Evolutionary conservation across 2,797 vertebrate genomes (phyloP).

Genomic region (Lophotriccus pileatus): DNA sequence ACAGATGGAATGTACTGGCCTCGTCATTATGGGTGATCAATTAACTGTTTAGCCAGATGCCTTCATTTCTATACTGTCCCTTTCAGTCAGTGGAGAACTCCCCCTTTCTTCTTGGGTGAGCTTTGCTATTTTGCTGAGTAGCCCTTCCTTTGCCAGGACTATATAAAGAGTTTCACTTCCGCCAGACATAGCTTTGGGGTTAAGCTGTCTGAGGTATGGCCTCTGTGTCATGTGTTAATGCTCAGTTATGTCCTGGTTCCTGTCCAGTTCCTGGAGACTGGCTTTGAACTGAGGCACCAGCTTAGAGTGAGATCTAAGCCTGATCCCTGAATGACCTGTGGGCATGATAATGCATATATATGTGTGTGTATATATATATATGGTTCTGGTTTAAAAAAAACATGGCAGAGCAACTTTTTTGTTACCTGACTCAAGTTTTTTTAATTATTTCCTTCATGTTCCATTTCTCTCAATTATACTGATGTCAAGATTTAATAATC

Average conservation of each 20-base stretch:
- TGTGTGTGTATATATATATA: not conserved
- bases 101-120: not conserved
- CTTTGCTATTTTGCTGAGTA: not conserved
- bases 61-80: not conserved
- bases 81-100: not conserved
- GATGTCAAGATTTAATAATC: not conserved
- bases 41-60: not conserved
- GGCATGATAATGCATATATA: accelerated
- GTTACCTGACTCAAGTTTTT: not conserved
- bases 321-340: not conserved
- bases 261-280: not conserved
- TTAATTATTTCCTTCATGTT: not conserved
- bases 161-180: not conserved
- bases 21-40: not conserved
- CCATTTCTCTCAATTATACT: not conserved
- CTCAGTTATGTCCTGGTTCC: not conserved
- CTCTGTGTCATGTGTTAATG: not conserved
- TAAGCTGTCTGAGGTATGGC: not conserved
- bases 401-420: not conserved
- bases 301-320: not conserved
- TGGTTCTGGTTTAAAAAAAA: not conserved
- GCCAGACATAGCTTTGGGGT: not conserved
- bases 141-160: not conserved
- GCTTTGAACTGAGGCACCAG: not conserved
- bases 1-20: accelerated